A percentile compares a stretch with the other conserved stretches of the same genome.
Evolutionary conservation across 2,888 invertebrate genomes (phyloP).

Genomic region (Prosapia bicincta): DNA sequence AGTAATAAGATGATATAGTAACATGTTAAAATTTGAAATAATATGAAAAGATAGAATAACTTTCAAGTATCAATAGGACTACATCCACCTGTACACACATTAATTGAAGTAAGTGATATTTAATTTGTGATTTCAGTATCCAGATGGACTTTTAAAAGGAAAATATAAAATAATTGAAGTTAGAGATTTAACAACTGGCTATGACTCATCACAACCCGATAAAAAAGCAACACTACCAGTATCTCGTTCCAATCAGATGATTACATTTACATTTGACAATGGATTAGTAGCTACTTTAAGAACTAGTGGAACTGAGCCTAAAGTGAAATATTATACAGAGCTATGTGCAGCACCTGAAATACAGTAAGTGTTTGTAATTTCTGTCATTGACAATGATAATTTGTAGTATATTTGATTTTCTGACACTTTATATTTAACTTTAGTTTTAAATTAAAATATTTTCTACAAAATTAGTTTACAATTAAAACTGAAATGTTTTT

Average conservation of each 20-base stretch:
- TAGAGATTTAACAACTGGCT: slow-evolving; percentile 86
- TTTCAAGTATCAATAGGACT: no score
- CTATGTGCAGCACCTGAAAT: slow-evolving; percentile 66
- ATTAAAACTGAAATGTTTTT: slow-evolving; percentile 4
- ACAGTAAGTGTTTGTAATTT: slow-evolving; percentile 46
- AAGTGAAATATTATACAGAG: slow-evolving; percentile 98
- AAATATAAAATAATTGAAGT: slow-evolving; percentile 65
- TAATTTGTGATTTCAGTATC: slow-evolving; percentile 64
- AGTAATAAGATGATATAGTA: no score
- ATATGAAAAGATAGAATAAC: no score
- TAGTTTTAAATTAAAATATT: not conserved
- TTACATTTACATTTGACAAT: slow-evolving; percentile 87
- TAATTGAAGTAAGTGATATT: no score
- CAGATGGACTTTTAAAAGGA: slow-evolving; percentile 57
- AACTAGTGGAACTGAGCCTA: slow-evolving; percentile 98
- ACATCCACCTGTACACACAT: no score
- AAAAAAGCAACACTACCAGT: slow-evolving; percentile 66
- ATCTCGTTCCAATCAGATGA: slow-evolving; percentile 77
- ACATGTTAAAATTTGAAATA: no score
- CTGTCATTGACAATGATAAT: not conserved
- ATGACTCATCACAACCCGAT: slow-evolving; percentile 68
- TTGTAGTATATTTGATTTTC: not conserved
- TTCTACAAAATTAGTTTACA: not conserved
- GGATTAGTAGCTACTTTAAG: slow-evolving; percentile 85
- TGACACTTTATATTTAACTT: not conserved